A percentile compares a stretch with the other conserved stretches of the same genome.
Evolutionary conservation across 2,113 vertebrate genomes (phyloP).

Genomic region (Clinocottus analis): DNA sequence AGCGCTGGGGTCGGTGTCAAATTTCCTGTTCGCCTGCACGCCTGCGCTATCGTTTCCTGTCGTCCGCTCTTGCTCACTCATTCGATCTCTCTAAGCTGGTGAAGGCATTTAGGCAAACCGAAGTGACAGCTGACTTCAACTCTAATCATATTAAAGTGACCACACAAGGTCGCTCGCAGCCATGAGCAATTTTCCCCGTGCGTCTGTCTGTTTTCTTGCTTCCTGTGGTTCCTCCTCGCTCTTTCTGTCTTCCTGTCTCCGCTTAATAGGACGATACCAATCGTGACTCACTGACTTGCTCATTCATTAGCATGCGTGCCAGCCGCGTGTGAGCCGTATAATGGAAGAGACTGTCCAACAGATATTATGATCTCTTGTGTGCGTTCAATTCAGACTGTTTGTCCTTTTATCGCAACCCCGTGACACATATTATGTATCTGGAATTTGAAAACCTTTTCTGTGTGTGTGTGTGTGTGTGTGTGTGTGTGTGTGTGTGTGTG

Average conservation of each 20-base stretch:
- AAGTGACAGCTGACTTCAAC: conserved; percentile 78
- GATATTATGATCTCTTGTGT: conserved; percentile 1
- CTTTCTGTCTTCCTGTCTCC: conserved; percentile 39
- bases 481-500: too few relatives aligned
- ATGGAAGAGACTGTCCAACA: conserved; percentile 43
- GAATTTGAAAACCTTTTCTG: not conserved
- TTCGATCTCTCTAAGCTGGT: conserved; percentile 44
- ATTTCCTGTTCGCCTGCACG: conserved; percentile 48
- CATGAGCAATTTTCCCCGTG: conserved; percentile 52
- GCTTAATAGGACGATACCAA: conserved; percentile 56
- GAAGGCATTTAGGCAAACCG: conserved; percentile 63
- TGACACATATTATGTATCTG: not conserved
- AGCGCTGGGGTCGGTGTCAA: conserved; percentile 55
- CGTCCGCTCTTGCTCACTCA: conserved; percentile 38
- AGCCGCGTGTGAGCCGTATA: conserved; percentile 44
- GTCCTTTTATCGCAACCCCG: not conserved
- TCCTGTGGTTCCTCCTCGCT: conserved; percentile 23
- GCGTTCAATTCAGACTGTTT: not conserved
- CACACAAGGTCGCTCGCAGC: conserved; percentile 70
- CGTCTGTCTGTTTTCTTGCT: conserved; percentile 39
- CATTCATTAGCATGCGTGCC: conserved; percentile 56
- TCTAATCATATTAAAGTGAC: conserved; percentile 77
- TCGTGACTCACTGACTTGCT: conserved; percentile 67
- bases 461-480: too few relatives aligned
- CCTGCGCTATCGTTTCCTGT: conserved; percentile 17